Conservation (phyloP, 2,888 invertebrate species). For the Lepidocyrtinus sp. region DNA sequence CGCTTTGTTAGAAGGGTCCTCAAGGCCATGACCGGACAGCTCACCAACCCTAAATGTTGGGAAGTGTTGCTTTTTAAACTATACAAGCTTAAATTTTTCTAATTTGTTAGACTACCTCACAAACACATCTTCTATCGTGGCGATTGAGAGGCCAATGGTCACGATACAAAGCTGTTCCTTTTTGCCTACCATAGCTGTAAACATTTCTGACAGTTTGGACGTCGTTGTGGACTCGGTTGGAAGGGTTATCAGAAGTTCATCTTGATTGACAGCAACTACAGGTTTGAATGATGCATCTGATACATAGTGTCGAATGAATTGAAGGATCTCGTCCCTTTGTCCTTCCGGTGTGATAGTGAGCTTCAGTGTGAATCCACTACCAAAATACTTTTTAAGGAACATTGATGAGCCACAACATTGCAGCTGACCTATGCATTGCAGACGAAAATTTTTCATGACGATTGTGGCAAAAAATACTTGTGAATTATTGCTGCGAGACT, state of each 20-base stretch:
- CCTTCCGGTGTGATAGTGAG: slow-evolving; percentile 65
- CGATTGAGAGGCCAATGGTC: slow-evolving; percentile 87
- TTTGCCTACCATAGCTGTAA: slow-evolving; percentile 79
- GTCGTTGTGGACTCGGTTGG: slow-evolving; percentile 75
- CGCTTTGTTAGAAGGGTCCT: background rate
- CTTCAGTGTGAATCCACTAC: slow-evolving; percentile 78
- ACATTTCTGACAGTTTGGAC: slow-evolving; percentile 79
- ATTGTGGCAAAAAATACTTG: too few relatives aligned
- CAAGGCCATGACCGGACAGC: too few relatives aligned
- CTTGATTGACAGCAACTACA: slow-evolving; percentile 29
- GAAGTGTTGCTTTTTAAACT: background rate
- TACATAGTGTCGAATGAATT: slow-evolving; percentile 76
- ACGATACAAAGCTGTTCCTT: slow-evolving; percentile 78
- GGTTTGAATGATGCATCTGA: slow-evolving; percentile 76
- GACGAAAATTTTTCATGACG: too few relatives aligned
- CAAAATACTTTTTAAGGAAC: slow-evolving; percentile 81
- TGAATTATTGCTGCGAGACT: too few relatives aligned
- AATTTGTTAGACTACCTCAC: slow-evolving; percentile 77
- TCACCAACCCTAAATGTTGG: background rate
- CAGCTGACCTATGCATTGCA: too few relatives aligned
- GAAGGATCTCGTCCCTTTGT: slow-evolving; percentile 71
- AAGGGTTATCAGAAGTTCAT: slow-evolving; percentile 57
- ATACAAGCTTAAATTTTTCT: background rate
- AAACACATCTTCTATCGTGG: slow-evolving; percentile 92
- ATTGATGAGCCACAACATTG: slow-evolving; percentile 87